These are phyloP conservation scores for Neotoma lepida DNA, from an alignment of 2,113 vertebrate genomes.

Conservation along the genomic window DNA sequence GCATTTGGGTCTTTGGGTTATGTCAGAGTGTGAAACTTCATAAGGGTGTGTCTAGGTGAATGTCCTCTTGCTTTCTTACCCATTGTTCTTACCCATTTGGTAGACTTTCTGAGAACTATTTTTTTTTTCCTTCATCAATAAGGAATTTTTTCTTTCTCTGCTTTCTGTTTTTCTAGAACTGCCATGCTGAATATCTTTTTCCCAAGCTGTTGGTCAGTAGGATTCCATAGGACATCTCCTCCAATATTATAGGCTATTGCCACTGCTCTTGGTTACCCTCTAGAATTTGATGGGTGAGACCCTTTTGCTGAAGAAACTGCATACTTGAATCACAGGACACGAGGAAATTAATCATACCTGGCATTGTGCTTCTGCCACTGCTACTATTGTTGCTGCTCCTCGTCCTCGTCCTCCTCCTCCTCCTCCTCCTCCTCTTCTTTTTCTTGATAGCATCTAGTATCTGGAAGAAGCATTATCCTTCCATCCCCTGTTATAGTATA, in stretches of 20 bases:
- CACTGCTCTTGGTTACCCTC: neutral
- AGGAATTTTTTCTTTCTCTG: neutral
- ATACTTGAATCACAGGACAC: neutral
- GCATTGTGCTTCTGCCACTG: neutral
- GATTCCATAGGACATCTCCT: neutral
- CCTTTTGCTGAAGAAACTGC: neutral
- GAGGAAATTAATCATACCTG: neutral
- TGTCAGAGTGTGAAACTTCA: neutral
- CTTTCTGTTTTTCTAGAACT: neutral
- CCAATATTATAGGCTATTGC: neutral
- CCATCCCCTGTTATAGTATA: neutral
- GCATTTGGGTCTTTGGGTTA: neutral
- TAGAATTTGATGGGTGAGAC: neutral
- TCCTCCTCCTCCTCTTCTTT: neutral
- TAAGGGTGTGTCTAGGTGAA: neutral
- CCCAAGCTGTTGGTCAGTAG: neutral
- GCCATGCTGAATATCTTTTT: neutral
- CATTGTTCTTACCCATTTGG: neutral
- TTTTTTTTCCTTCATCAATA: neutral
- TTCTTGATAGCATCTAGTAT: neutral
- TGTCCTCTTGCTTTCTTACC: neutral
- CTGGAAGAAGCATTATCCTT: neutral
- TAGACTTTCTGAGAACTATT: neutral
- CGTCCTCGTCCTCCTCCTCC: neutral
- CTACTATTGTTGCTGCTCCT: neutral